Percentiles rank a stretch among this genome's conserved stretches.
Evolutionary conservation across 2,113 vertebrate species (phyloP).

Genomic region (Sakesphorus luctuosus): DNA sequence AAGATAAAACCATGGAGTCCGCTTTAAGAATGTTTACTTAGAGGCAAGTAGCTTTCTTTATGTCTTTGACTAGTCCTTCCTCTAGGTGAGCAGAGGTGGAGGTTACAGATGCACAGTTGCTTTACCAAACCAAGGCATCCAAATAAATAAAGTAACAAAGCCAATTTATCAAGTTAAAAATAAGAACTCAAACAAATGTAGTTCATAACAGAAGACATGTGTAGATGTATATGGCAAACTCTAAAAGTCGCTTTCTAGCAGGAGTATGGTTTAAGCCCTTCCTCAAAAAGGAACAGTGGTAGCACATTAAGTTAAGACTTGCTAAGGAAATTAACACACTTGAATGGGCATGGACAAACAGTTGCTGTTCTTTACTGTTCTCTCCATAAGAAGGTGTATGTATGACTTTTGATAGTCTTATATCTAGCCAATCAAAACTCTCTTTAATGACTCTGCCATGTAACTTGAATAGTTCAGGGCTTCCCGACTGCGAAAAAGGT

Average conservation of each 20-base stretch:
- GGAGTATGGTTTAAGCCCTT: not conserved
- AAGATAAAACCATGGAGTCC: not conserved
- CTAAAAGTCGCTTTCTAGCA: not conserved
- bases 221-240: not conserved
- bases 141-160: not conserved
- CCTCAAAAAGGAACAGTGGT: not conserved
- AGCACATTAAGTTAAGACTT: not conserved
- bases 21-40: not conserved
- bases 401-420: not conserved
- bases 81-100: not conserved
- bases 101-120: accelerated
- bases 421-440: not conserved
- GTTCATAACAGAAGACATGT: not conserved
- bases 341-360: not conserved
- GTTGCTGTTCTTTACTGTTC: not conserved
- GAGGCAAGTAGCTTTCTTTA: not conserved
- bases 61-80: not conserved
- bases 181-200: not conserved
- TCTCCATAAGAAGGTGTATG: not conserved
- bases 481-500: not conserved
- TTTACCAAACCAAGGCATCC: not conserved
- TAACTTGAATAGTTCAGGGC: not conserved
- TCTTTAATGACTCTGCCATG: not conserved
- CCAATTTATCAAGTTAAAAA: not conserved
- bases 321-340: not conserved